Base-by-base conservation (phyloP, 2,797 vertebrate genomes). In the Lagorchestes hirsutus region DNA sequence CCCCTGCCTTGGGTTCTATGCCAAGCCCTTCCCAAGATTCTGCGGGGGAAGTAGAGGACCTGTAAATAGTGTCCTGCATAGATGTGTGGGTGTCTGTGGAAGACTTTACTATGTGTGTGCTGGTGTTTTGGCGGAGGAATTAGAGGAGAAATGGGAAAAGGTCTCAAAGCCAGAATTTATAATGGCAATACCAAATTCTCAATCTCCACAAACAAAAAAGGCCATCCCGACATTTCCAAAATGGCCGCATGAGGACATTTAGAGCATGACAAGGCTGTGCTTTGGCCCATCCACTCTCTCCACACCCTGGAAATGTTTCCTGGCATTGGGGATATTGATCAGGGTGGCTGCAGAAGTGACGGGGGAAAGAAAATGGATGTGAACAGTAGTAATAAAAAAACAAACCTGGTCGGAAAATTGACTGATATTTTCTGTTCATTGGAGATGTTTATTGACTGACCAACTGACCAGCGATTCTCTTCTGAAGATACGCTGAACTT, bases 301-400 rank as follows among this genome's bases (percentile, higher is more conserved):
- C 99, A 99, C 99, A 99, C 99, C 99, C 99, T 99, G 99, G 97
- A 99, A 99, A 99, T 99, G 99, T 98, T 99, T 99, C 98, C 99
- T 99, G 98, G 99, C 99, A 93, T 99, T 99, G 93, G 99, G 99
- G 98, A 99, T 99, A 98, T 99, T 99, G 99, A 99, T 99, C 98
- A 99, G 99, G 5, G 99, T 99, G 59, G 99, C 99, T 40, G 99
- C 99, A 91, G 99, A 99, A 31, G 99, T 99, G 99, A 95, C 62
- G 2, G 74, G 14, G 58, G 29, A 12, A 28, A 56, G 4, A 29
- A 59, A 34, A 95, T 2, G 3, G 13, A 55, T 16, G 55, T 55
- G 55, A 59, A 14, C 55, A 55, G 55, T 55, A 2, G 55, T 55
- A 55, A 46, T 46, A 46, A 46, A 46, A 46, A 55, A 55, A 55